These are phyloP conservation scores for Channa striata DNA, from an alignment of 2,797 vertebrate species.

Conservation along the genomic window DNA sequence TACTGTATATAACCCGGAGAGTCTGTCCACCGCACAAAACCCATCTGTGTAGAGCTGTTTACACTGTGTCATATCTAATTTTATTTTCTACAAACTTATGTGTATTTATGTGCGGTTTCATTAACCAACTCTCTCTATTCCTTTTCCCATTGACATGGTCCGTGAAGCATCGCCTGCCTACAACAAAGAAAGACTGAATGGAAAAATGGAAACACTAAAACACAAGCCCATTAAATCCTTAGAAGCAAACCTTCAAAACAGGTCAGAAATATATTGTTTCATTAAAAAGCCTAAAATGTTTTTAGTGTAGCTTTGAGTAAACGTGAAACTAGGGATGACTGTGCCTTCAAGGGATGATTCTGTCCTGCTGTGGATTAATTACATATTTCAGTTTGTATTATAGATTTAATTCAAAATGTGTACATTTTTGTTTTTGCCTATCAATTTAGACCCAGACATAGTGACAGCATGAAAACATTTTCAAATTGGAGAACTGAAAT, in stretches of 20 bases:
- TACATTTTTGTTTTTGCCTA: too few relatives aligned
- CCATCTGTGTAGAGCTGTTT: conserved; percentile 40
- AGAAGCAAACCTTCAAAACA: not conserved
- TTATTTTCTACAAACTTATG: conserved; percentile 60
- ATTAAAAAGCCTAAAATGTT: too few relatives aligned
- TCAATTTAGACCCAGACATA: too few relatives aligned
- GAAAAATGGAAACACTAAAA: not conserved
- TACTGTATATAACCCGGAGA: conserved; percentile 7
- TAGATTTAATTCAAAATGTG: too few relatives aligned
- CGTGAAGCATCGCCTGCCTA: conserved; percentile 60
- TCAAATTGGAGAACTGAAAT: too few relatives aligned
- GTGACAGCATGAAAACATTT: too few relatives aligned
- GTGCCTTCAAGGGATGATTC: too few relatives aligned
- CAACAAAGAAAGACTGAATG: not conserved
- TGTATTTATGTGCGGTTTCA: conserved; percentile 67
- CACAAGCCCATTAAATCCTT: not conserved
- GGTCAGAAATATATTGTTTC: not conserved
- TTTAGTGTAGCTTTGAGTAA: too few relatives aligned
- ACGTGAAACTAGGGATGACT: too few relatives aligned
- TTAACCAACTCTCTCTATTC: conserved; percentile 72
- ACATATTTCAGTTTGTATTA: too few relatives aligned
- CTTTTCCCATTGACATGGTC: conserved; percentile 80
- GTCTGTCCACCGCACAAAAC: conserved; percentile 31
- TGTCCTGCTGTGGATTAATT: too few relatives aligned
- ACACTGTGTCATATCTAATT: conserved; percentile 63